Conservation (phyloP, 2,113 vertebrate species). For the Dendrocopos noguchii region DNA sequence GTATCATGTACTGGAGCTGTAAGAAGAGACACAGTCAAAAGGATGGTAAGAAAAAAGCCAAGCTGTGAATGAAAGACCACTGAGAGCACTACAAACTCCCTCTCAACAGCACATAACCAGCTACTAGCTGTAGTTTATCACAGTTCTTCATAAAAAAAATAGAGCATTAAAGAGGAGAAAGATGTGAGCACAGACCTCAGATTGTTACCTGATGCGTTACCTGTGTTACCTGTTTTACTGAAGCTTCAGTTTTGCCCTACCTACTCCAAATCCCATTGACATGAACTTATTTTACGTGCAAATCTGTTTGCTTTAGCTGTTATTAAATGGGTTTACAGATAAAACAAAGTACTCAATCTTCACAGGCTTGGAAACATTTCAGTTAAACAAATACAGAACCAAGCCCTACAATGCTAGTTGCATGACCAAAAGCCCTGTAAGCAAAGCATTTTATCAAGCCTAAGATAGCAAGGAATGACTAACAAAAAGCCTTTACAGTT, state of each 20-base stretch:
- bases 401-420: not conserved
- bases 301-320: not conserved
- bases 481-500: not conserved
- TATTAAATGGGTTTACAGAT: not conserved
- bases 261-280: not conserved
- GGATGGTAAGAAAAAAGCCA: rapidly evolving
- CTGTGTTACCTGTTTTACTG: not conserved
- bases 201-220: not conserved
- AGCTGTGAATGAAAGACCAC: not conserved
- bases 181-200: not conserved
- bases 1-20: not conserved
- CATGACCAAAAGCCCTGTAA: not conserved
- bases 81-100: not conserved
- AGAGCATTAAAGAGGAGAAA: not conserved
- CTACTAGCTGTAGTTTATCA: not conserved
- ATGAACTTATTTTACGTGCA: not conserved
- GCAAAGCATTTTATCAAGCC: constrained; percentile 1
- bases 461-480: not conserved
- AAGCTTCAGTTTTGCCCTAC: not conserved
- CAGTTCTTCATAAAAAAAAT: not conserved
- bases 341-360: not conserved
- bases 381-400: not conserved
- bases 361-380: not conserved
- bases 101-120: not conserved
- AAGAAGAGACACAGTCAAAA: not conserved